Conservation (phyloP, 1,140 invertebrate genomes). For the Rhagoletis zephyria region DNA sequence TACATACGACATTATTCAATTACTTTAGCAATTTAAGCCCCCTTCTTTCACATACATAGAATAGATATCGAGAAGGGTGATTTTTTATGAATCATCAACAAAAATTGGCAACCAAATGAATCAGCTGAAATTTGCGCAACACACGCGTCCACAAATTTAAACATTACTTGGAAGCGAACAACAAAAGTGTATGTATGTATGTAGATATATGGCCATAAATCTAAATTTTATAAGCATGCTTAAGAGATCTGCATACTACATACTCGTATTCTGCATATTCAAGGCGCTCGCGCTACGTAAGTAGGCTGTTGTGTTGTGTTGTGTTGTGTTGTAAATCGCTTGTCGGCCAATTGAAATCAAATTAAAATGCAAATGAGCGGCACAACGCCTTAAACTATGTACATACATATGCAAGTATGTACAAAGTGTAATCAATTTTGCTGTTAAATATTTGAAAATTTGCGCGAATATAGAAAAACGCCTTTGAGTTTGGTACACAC, state of each 20-base stretch:
- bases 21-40: no score
- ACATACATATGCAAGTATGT: background rate
- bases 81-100: slow-evolving; percentile 6
- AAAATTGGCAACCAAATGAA: background rate
- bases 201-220: background rate
- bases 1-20: no score
- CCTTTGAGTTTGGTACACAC: background rate
- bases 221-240: slow-evolving; percentile 2
- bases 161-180: background rate
- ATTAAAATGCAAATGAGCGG: slow-evolving; percentile 44
- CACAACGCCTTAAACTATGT: background rate
- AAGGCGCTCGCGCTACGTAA: background rate
- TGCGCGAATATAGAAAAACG: background rate
- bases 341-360: slow-evolving; percentile 42
- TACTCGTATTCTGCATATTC: background rate
- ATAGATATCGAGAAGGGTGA: background rate
- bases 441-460: background rate
- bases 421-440: background rate
- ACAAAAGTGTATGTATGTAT: no score
- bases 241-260: background rate
- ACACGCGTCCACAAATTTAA: background rate
- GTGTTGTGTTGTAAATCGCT: slow-evolving; percentile 30
- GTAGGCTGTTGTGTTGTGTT: no score
- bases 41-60: no score
- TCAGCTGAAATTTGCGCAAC: background rate